These are phyloP conservation scores for Agraylea sexmaculata DNA, from an alignment of 1,140 invertebrate species.

Conservation along the genomic window DNA sequence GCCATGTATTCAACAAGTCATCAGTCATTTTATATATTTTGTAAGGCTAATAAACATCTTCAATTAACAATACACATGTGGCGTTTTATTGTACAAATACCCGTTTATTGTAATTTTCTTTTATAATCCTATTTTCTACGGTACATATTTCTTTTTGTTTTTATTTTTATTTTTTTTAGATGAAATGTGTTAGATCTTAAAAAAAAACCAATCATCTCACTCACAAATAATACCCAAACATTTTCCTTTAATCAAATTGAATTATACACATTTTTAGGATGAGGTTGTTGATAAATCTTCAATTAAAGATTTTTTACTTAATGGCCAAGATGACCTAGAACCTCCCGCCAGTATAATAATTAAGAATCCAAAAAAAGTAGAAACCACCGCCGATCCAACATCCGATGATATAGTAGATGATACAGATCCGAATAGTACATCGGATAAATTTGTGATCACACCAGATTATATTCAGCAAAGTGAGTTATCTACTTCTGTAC, in stretches of 20 bases:
- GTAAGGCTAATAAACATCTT: slow-evolving; percentile 20
- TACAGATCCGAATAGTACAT: slow-evolving; percentile 31
- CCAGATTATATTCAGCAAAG: slow-evolving; percentile 83
- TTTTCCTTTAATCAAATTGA: too few species aligned
- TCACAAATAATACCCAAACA: too few species aligned
- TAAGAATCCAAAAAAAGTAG: slow-evolving; percentile 9
- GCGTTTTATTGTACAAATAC: slow-evolving; percentile 22
- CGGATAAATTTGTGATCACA: slow-evolving; percentile 68
- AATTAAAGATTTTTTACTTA: slow-evolving; percentile 17
- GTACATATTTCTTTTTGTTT: slow-evolving; percentile 8
- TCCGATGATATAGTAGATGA: slow-evolving; percentile 22
- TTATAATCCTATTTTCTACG: slow-evolving; percentile 7
- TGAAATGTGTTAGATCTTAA: slow-evolving; percentile 6
- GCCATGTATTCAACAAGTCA: slow-evolving; percentile 19
- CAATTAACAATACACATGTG: slow-evolving; percentile 22
- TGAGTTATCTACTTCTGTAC: slow-evolving; percentile 33
- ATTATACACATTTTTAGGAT: background rate
- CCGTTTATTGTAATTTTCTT: slow-evolving; percentile 17
- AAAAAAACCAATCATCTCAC: too few species aligned
- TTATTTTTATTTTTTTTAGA: slow-evolving; percentile 13
- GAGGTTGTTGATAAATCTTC: slow-evolving; percentile 3
- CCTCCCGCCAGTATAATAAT: slow-evolving; percentile 26
- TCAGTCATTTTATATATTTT: slow-evolving; percentile 20
- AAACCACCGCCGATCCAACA: background rate
- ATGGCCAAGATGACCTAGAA: slow-evolving; percentile 29